Percentiles rank a stretch among this genome's conserved stretches.
These are phyloP conservation scores for Rhizomys pruinosus DNA, from an alignment of 2,113 vertebrate genomes.

Conservation along the genomic window DNA sequence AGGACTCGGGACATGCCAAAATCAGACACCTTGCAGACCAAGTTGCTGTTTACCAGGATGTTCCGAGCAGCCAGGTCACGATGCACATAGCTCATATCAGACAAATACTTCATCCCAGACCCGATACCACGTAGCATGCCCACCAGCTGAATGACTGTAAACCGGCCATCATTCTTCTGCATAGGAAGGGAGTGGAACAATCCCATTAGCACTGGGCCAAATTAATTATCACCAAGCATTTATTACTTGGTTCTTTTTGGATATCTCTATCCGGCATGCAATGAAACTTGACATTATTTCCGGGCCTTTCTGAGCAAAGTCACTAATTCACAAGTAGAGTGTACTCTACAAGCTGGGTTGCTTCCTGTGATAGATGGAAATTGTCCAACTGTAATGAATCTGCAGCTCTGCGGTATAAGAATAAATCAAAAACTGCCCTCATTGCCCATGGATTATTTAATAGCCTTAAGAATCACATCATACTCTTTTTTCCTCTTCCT, in stretches of 20 bases:
- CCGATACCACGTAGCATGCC: conserved; percentile 97
- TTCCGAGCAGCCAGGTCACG: conserved; percentile 97
- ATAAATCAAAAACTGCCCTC: conserved; percentile 75
- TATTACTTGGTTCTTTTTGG: conserved; percentile 54
- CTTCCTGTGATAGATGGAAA: conserved; percentile 80
- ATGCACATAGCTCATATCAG: conserved; percentile 99
- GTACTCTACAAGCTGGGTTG: conserved; percentile 57
- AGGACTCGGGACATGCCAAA: conserved; percentile 98
- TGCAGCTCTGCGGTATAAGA: conserved; percentile 56
- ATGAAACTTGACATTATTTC: conserved; percentile 73
- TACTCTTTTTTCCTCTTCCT: conserved; percentile 45
- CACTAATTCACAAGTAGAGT: conserved; percentile 79
- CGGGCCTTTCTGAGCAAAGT: conserved; percentile 64
- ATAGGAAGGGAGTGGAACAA: conserved; percentile 43
- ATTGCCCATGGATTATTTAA: conserved; percentile 80
- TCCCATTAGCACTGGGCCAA: conserved; percentile 73
- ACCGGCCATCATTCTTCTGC: conserved; percentile 98
- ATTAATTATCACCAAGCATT: conserved; percentile 65
- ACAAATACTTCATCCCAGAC: conserved; percentile 98
- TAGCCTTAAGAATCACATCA: conserved; percentile 65
- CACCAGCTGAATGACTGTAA: conserved; percentile 98
- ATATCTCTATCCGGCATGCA: conserved; percentile 62
- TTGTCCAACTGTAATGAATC: conserved; percentile 80
- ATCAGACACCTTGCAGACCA: conserved; percentile 99
- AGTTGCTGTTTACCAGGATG: conserved; percentile 98